phyloP scores from a whole-genome alignment of 2,113 vertebrate species.

The Uria lomvia region DNA sequence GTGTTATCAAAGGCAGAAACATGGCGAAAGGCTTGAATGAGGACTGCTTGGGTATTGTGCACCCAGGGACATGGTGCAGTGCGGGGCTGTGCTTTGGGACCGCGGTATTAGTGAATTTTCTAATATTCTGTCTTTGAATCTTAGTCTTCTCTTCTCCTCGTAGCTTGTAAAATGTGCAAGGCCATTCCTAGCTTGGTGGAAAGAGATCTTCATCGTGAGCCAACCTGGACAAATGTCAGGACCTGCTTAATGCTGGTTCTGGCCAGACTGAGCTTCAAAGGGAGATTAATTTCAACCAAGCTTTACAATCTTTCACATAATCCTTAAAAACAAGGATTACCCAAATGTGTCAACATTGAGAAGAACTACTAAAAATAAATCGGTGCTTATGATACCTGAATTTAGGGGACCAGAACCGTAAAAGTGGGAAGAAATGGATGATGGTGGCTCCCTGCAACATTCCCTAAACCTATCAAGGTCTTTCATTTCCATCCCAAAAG shows the following conservation, averaged over 20 bases:
- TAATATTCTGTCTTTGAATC: neutral
- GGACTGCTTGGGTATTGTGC: neutral
- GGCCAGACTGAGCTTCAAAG: neutral
- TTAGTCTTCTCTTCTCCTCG: neutral
- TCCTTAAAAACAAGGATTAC: neutral
- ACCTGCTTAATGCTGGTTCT: neutral
- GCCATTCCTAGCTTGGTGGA: neutral
- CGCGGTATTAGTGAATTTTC: neutral
- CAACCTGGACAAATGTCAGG: neutral
- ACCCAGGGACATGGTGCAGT: neutral
- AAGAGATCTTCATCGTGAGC: neutral
- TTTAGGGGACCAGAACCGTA: neutral
- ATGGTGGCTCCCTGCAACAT: neutral
- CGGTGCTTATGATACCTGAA: accelerated
- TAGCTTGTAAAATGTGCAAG: neutral
- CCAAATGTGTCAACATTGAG: neutral
- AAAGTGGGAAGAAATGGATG: neutral
- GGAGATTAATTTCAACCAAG: neutral
- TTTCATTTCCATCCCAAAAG: slow-evolving; percentile 30
- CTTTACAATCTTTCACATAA: neutral
- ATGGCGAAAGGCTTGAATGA: neutral
- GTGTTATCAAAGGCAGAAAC: neutral
- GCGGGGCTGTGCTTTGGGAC: neutral
- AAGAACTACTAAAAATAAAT: neutral
- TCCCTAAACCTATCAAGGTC: neutral